A percentile compares a stretch with the other conserved stretches of the same genome.
These are phyloP conservation scores for Muschampia plurimacula DNA, from an alignment of 2,888 invertebrate species.

Conservation along the genomic window DNA sequence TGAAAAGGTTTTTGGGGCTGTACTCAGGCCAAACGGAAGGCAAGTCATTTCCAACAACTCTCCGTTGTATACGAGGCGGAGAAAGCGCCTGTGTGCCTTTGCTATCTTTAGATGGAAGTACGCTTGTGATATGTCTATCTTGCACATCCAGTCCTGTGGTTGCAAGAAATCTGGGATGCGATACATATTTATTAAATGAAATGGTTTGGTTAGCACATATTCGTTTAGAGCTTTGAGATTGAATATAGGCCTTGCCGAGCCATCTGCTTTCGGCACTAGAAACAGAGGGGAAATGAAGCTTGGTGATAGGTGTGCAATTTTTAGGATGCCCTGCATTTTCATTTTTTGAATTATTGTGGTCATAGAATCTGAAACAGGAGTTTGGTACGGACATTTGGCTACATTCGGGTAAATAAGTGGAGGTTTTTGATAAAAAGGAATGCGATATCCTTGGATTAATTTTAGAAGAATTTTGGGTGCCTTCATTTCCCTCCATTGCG, in stretches of 20 bases:
- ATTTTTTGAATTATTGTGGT: neutral
- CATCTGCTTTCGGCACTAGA: conserved; percentile 30
- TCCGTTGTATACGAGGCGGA: conserved; percentile 39
- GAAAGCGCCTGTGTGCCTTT: conserved; percentile 42
- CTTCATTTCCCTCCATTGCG: neutral
- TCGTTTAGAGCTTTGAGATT: conserved; percentile 34
- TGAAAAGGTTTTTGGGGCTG: conserved; percentile 44
- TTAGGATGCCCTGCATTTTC: neutral
- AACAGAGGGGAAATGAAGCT: conserved; percentile 33
- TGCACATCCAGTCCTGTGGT: conserved; percentile 25
- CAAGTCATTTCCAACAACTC: conserved; percentile 43
- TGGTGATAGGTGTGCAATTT: neutral
- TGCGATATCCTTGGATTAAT: neutral
- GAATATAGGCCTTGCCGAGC: conserved; percentile 22
- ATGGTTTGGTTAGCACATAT: conserved; percentile 24
- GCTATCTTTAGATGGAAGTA: conserved; percentile 19
- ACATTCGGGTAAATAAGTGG: neutral
- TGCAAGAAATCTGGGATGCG: conserved; percentile 39
- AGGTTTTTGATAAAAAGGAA: neutral
- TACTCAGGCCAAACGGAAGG: conserved; percentile 44
- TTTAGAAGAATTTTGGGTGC: neutral
- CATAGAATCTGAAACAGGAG: neutral
- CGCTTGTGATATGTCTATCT: conserved; percentile 40
- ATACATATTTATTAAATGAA: conserved; percentile 39
- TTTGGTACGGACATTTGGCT: neutral